Base-by-base conservation (phyloP, 1,140 invertebrate species). In the Zelostemma sp. region DNA sequence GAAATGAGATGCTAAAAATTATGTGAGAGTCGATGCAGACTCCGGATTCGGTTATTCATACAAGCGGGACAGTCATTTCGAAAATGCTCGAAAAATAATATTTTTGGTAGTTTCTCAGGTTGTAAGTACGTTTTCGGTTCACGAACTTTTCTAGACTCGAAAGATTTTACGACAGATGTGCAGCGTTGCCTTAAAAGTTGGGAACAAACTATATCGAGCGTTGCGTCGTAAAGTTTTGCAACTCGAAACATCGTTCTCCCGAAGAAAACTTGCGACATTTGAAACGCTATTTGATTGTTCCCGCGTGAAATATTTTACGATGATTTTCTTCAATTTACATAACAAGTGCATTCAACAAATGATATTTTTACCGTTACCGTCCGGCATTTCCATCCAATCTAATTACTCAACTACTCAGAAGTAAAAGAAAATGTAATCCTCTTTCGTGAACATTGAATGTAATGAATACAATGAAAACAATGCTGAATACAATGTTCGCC, bases 131-230 rank as follows among this genome's bases (percentile, higher is more conserved):
- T 45, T 45, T 45, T 54, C 19, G 21, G 40, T 45, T 45, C 14
- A 19, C 38, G 11, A 54, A 54, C 38, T 54, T 54, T 54, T 28
- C 40, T 17, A 12, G 49, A 53, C 31, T 53, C 38, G 21, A 54
- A 54, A 54, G 51, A 54, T 54, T 54, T 54, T 45, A 54, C 51
- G 51, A 54, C 51, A 54, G 51, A 54, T 54, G 51, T 54, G 51
- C 51, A 28, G 43, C 51, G 38, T 54, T 54, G 51, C 40, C 40
- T 45, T 54, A 43, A 41, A 45, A 54, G 51, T 54, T 54, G 19
- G 35, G 43, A 43, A 45, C 38, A 54, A 54, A 45, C 51, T 54
- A 54, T 45, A 54, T 54, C 38, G 51, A 54, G 17, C 51, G 51
- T 54, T 54, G 51, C 40, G 19, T 45, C 40, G 40, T 54, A 41